These are phyloP conservation scores for Catharus fuscescens DNA, from an alignment of 2,113 vertebrate genomes.

Conservation along the genomic window DNA sequence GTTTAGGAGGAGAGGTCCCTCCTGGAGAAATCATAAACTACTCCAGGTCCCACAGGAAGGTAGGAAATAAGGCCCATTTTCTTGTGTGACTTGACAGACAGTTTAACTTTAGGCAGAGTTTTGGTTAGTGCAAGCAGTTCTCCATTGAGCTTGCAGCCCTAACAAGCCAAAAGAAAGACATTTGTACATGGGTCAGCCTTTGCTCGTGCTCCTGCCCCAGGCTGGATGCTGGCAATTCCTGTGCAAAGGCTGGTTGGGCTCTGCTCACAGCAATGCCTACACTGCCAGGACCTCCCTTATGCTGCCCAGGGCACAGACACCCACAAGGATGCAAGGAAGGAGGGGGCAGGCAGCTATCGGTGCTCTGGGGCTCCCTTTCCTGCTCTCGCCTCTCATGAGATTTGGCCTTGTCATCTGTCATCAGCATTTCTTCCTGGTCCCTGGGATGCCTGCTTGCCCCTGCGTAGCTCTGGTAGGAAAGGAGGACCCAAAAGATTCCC, in stretches of 20 bases:
- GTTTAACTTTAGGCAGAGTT: background rate
- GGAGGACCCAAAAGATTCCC: background rate
- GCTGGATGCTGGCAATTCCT: background rate
- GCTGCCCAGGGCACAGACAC: background rate
- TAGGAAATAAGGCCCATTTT: background rate
- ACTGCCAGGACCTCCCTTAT: background rate
- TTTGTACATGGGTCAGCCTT: background rate
- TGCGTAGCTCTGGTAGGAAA: background rate
- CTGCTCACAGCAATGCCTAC: background rate
- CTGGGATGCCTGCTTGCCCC: too few relatives aligned
- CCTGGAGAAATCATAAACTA: background rate
- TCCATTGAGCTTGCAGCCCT: background rate
- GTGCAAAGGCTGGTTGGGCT: rapidly evolving
- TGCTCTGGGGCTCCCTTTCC: background rate
- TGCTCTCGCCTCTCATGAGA: background rate
- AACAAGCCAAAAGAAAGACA: background rate
- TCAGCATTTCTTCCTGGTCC: background rate
- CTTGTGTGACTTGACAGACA: background rate
- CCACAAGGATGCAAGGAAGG: background rate
- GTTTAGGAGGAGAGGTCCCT: background rate
- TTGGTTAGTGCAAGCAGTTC: background rate
- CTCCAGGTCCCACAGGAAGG: background rate
- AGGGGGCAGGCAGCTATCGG: rapidly evolving
- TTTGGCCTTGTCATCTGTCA: background rate
- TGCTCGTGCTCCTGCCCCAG: background rate